These are phyloP conservation scores for Lasioglossum figueresi DNA, from an alignment of 2,888 invertebrate genomes.

Conservation along the genomic window DNA sequence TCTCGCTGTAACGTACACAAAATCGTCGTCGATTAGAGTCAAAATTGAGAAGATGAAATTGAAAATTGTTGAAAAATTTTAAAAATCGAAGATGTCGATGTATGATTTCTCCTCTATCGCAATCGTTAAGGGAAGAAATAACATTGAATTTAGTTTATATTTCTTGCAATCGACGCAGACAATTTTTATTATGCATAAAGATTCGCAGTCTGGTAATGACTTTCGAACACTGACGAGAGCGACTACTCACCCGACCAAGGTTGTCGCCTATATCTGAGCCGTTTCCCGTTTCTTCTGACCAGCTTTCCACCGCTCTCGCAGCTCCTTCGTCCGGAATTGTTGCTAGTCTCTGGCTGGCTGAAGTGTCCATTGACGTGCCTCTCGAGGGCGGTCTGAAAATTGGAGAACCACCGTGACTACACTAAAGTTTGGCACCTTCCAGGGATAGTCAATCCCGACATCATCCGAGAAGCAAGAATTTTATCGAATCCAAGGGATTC, in stretches of 20 bases:
- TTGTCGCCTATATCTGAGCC: conserved; percentile 93
- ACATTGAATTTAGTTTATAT: too few relatives aligned
- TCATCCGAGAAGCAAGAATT: neutral
- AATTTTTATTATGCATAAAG: too few relatives aligned
- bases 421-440: conserved; percentile 58
- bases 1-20: conserved; percentile 88
- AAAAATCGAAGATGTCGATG: too few relatives aligned
- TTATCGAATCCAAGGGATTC: conserved; percentile 1
- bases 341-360: conserved; percentile 87
- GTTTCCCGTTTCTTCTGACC: conserved; percentile 94
- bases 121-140: too few relatives aligned
- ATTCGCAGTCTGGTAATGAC: neutral
- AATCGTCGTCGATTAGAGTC: neutral
- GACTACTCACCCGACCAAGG: conserved; percentile 92
- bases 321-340: conserved; percentile 87
- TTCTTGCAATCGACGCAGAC: too few relatives aligned
- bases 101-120: too few relatives aligned
- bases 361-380: conserved; percentile 98
- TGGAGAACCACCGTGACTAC: conserved; percentile 53
- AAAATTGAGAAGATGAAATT: too few relatives aligned
- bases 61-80: too few relatives aligned
- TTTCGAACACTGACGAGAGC: neutral
- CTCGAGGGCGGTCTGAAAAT: conserved; percentile 91
- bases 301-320: conserved; percentile 91
- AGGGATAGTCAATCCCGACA: conserved; percentile 52